A percentile compares a stretch with the other conserved stretches of the same genome.
phyloP scores from a whole-genome alignment of 1,140 invertebrate genomes.

The Sminthurinus signatus region DNA sequence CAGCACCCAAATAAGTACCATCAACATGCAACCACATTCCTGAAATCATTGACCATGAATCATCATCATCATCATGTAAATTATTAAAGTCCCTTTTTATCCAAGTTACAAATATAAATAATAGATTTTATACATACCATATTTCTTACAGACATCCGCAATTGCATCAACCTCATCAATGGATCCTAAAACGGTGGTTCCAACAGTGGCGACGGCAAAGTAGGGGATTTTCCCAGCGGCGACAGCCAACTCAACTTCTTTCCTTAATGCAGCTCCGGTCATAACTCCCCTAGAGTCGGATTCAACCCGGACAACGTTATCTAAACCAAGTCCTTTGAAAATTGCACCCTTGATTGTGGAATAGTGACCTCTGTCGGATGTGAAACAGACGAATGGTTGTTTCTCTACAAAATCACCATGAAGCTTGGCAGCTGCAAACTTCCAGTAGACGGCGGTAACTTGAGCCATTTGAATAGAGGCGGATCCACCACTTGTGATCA shows the following conservation, averaged over 20 bases:
- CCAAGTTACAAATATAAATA: no score
- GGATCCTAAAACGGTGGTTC: conserved; percentile 16
- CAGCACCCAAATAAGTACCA: no score
- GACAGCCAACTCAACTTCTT: neutral
- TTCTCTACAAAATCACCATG: neutral
- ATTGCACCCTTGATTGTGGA: conserved; percentile 4
- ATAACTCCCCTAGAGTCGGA: conserved; percentile 9
- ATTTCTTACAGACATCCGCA: neutral
- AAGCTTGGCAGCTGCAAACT: neutral
- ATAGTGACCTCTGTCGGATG: conserved; percentile 7
- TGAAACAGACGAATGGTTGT: neutral
- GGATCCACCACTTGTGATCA: conserved; percentile 13
- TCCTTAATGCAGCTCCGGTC: neutral
- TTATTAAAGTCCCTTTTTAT: no score
- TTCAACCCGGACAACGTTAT: neutral
- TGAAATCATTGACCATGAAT: no score
- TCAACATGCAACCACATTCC: no score
- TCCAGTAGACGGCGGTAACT: neutral
- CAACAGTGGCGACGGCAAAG: neutral
- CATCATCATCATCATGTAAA: no score
- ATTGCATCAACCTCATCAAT: conserved; percentile 15
- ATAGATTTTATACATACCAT: no score
- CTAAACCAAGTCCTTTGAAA: conserved; percentile 1
- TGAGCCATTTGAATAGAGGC: conserved; percentile 3
- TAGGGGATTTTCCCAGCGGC: neutral